Conservation (phyloP, 2,888 invertebrate species). For the Acheta domesticus region DNA sequence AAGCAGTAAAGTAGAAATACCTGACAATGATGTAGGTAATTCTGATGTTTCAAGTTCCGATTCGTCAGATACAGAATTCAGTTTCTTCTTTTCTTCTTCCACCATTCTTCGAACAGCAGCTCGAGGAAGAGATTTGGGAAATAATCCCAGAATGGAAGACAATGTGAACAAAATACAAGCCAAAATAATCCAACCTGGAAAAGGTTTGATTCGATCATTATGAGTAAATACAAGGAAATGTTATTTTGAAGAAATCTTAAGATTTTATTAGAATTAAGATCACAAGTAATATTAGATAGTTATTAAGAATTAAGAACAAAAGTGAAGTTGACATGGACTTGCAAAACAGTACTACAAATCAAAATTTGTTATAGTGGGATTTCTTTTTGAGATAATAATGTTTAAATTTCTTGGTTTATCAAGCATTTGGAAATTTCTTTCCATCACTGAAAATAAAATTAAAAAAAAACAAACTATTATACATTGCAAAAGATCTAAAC, state of each 20-base stretch:
- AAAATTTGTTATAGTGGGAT: no score
- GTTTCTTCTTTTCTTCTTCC: constrained; percentile 43
- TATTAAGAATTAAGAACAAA: no score
- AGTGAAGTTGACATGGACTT: no score
- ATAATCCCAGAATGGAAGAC: constrained; percentile 61
- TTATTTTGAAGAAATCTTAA: neutral
- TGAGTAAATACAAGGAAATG: neutral
- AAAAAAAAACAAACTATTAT: no score
- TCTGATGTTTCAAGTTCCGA: neutral
- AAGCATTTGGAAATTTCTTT: no score
- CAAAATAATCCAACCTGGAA: constrained; percentile 60
- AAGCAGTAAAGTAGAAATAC: neutral
- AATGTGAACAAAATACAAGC: constrained; percentile 57
- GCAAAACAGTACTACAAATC: no score
- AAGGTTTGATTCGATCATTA: no score
- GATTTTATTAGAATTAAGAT: neutral
- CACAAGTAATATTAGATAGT: neutral
- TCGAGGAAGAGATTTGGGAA: constrained; percentile 66
- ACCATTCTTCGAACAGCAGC: constrained; percentile 57
- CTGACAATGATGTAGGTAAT: constrained; percentile 27
- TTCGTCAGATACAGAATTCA: neutral
- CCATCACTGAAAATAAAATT: no score
- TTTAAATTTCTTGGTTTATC: no score
- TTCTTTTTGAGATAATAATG: no score
- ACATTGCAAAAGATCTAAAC: no score